Evolutionary conservation across 1,140 invertebrate genomes (phyloP), one percentile per base, ranked within the genome.

Genomic region (Bombus pyrosoma): DNA sequence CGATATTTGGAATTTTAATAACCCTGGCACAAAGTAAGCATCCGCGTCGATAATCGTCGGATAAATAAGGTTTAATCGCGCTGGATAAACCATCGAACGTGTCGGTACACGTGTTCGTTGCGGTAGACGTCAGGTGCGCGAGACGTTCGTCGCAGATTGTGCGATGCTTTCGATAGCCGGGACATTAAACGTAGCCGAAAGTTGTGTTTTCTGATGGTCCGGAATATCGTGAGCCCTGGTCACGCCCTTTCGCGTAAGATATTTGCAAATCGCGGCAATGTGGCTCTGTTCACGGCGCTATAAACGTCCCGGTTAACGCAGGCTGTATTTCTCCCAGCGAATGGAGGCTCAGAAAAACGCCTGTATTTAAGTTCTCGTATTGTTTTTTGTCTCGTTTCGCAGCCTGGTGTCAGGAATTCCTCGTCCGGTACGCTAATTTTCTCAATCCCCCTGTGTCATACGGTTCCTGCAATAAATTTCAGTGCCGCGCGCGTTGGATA

Each of bases 221-320:
- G 47, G 64, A 86, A 66, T 80, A 75, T 74, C 86, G 62, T 37
- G 68, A 43, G n/a, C 32, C 64, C 15, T 39, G 64, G 59, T 79
- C 77, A 80, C 76, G 66, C 79, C 71, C 74, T 86, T 81, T 83
- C 73, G 80, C 64, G 80, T 43, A 28, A 77, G 76, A 75, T 80
- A 69, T 81, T 89, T 72, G 86, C 76, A 53, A 87, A 81, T 79
- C 73, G 59, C 89, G 47, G 28, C 62, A 83, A 90, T 73, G 83
- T 41, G 62, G 80, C 69, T 71, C 57, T 72, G 73, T 88, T 89
- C 88, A 66, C 83, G 83, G 32, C 75, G 81, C 79, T 68, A 83
- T 91, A 91, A 91, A 91, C 34, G 87, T 91, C 89, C 37, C 73
- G 32, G 15, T 57, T 74, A 86, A 86, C 66, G 79, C 66, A 41